phyloP scores from a whole-genome alignment of 2,113 vertebrate genomes.

The Nanger granti region DNA sequence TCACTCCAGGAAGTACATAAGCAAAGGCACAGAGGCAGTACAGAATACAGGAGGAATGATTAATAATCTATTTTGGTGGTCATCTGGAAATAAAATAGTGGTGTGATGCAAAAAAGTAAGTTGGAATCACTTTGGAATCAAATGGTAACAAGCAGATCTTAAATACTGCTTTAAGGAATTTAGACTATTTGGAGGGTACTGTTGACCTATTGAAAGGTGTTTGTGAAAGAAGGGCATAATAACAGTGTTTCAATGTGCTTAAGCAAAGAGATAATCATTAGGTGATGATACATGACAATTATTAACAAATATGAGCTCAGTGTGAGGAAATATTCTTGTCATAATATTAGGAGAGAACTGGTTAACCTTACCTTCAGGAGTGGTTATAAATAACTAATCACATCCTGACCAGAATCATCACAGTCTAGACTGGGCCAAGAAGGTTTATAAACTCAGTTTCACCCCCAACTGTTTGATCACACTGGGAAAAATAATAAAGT shows the following conservation, averaged over 20 bases:
- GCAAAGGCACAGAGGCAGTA: not conserved
- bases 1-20: not conserved
- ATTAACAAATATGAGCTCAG: not conserved
- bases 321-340: not conserved
- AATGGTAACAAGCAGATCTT: not conserved
- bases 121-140: not conserved
- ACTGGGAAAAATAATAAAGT: not conserved
- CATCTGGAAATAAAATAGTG: not conserved
- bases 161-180: not conserved
- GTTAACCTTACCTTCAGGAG: not conserved
- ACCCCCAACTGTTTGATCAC: not conserved
- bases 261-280: not conserved
- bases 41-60: not conserved
- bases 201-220: not conserved
- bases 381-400: not conserved
- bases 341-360: not conserved
- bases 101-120: not conserved
- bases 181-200: not conserved
- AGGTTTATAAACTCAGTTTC: not conserved
- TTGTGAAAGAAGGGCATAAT: not conserved
- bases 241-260: not conserved
- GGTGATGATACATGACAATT: not conserved
- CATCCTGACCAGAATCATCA: conserved; percentile 19
- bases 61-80: not conserved
- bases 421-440: not conserved